Evolutionary conservation across 1,140 invertebrate species (phyloP).

Genomic region (Steinernema feltiae): DNA sequence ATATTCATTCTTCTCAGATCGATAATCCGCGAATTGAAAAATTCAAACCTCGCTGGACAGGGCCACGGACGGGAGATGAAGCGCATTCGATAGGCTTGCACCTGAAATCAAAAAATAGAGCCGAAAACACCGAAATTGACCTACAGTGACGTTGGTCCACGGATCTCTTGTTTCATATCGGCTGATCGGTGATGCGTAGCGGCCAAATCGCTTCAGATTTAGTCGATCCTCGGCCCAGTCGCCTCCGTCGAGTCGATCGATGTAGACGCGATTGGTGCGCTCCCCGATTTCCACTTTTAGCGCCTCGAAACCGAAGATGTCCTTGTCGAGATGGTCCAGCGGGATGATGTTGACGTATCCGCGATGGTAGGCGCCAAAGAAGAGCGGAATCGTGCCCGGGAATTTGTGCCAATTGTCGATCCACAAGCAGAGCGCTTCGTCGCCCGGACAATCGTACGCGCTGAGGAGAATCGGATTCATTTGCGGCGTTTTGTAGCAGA

Average conservation of each 20-base stretch:
- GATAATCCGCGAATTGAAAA: neutral
- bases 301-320: neutral
- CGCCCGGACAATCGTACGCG: neutral
- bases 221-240: neutral
- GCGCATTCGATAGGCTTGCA: neutral
- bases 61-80: neutral
- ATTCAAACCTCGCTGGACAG: neutral
- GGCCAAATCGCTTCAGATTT: neutral
- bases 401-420: neutral
- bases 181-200: neutral
- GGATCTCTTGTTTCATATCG: neutral
- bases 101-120: neutral
- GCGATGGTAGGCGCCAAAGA: neutral
- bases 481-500: neutral
- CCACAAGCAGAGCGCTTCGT: neutral
- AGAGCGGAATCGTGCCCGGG: neutral
- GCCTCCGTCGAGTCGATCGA: neutral
- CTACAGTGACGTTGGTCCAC: neutral
- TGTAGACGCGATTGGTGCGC: neutral
- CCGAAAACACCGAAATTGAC: neutral
- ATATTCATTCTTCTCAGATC: neutral
- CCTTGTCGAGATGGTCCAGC: neutral
- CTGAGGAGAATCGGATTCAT: neutral
- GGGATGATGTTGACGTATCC: neutral
- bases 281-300: neutral